Evolutionary conservation across 2,888 invertebrate genomes (phyloP).

Genomic region (Volucella zonaria): DNA sequence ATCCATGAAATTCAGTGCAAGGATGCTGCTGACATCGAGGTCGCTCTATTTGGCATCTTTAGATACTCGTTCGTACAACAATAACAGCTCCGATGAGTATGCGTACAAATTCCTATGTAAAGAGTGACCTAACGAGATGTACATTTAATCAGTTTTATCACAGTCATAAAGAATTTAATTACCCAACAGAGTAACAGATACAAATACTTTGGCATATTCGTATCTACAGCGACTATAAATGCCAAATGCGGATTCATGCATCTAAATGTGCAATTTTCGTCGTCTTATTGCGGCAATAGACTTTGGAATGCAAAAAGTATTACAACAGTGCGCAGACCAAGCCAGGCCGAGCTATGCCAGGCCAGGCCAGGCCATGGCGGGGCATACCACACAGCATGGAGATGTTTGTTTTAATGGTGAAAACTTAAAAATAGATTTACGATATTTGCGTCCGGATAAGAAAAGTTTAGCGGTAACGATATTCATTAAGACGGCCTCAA

Average conservation of each 20-base stretch:
- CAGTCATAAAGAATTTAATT: conserved; percentile 51
- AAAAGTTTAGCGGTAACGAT: conserved; percentile 29
- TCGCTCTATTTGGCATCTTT: conserved; percentile 16
- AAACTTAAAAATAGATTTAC: conserved; percentile 63
- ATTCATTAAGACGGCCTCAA: conserved; percentile 46
- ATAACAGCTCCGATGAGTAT: too few species aligned
- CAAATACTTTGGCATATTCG: conserved; percentile 2
- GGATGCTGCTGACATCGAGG: conserved; percentile 27
- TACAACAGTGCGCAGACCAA: too few species aligned
- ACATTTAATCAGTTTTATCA: conserved; percentile 49
- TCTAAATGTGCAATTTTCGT: conserved; percentile 24
- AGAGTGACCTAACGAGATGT: conserved; percentile 36
- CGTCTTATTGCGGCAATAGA: conserved; percentile 31
- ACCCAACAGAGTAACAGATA: conserved; percentile 37
- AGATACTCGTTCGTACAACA: background rate
- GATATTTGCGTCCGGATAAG: conserved; percentile 53
- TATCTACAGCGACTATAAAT: background rate
- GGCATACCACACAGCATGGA: conserved; percentile 8
- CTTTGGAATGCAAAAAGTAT: conserved; percentile 43
- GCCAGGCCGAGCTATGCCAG: too few species aligned
- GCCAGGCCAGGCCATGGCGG: conserved; percentile 21
- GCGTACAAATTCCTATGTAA: background rate
- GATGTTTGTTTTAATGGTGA: conserved; percentile 9
- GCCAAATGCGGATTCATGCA: conserved; percentile 7
- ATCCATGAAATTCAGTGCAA: conserved; percentile 45